Conservation (phyloP, 2,888 invertebrate species). For the Eulithis testata region DNA sequence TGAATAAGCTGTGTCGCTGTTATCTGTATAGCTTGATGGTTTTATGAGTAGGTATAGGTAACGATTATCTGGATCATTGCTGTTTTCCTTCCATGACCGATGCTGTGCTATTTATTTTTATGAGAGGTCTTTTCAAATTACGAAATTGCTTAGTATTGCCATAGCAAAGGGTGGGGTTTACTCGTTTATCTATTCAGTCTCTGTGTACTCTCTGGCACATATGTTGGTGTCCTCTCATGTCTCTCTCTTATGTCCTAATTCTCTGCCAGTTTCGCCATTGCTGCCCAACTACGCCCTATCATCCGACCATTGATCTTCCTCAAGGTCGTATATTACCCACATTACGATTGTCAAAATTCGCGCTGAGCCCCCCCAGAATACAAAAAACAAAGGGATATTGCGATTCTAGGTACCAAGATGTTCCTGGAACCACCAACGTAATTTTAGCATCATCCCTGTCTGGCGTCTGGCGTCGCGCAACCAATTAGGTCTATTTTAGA, state of each 20-base stretch:
- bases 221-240: no score
- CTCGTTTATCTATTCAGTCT: no score
- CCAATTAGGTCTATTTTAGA: constrained; percentile 77
- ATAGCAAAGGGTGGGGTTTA: no score
- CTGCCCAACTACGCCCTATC: no score
- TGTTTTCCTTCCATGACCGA: constrained; percentile 19
- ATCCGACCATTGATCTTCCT: no score
- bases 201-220: no score
- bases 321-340: no score
- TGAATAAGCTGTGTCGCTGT: constrained; percentile 2
- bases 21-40: constrained; percentile 18
- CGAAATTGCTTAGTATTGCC: not conserved
- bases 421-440: constrained; percentile 49
- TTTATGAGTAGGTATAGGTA: constrained; percentile 9
- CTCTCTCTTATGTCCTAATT: no score
- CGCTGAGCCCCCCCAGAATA: not conserved
- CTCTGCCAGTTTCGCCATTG: no score
- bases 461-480: constrained; percentile 67
- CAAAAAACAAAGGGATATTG: constrained; percentile 8
- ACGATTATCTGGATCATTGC: constrained; percentile 22
- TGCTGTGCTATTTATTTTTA: not conserved
- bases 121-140: not conserved
- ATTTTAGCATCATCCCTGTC: constrained; percentile 75
- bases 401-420: constrained; percentile 17
- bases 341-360: no score